Conservation (phyloP, 2,113 vertebrate genomes). For the Grallaria varia region DNA sequence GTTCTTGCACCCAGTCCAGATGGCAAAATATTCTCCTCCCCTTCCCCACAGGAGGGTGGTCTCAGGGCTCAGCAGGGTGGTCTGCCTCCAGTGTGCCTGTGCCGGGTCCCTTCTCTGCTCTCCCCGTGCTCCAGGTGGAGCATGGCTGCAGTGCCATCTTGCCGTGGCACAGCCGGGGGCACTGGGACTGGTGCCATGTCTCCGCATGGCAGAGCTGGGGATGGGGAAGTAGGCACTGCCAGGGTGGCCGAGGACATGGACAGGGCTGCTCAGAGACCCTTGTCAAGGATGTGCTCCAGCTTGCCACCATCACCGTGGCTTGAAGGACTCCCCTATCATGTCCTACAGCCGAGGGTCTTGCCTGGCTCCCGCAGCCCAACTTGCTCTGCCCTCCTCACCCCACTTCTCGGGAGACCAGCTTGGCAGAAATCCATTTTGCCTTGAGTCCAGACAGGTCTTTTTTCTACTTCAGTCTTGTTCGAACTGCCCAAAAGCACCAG, state of each 20-base stretch:
- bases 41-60: background rate
- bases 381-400: background rate
- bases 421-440: background rate
- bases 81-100: background rate
- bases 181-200: accelerated
- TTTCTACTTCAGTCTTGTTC: background rate
- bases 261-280: background rate
- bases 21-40: background rate
- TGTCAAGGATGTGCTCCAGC: background rate
- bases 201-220: accelerated
- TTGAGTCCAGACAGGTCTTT: background rate
- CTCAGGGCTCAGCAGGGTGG: background rate
- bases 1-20: accelerated
- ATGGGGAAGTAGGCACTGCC: background rate
- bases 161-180: background rate
- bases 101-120: background rate
- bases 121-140: background rate
- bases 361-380: background rate
- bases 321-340: background rate
- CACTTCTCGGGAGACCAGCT: background rate
- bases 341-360: accelerated
- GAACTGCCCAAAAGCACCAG: background rate
- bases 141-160: background rate
- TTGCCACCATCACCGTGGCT: accelerated
- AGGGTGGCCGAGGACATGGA: background rate